A percentile compares a stretch with the other conserved stretches of the same genome.
These are phyloP conservation scores for Agonum fuliginosum DNA, from an alignment of 2,888 invertebrate genomes.

Conservation along the genomic window DNA sequence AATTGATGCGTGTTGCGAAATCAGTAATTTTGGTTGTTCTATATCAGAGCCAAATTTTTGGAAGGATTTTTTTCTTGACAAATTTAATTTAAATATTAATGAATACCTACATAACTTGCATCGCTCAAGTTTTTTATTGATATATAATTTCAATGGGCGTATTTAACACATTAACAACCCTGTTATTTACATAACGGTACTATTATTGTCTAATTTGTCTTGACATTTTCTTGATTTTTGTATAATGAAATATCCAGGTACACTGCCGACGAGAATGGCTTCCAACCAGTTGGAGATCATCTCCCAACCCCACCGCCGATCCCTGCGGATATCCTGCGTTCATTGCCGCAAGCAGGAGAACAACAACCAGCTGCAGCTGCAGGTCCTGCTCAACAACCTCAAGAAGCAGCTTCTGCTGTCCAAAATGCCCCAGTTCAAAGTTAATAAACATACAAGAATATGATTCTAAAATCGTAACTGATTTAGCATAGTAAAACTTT, in stretches of 20 bases:
- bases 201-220: too few species aligned
- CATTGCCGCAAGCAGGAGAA: slow-evolving; percentile 19
- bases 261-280: slow-evolving; percentile 84
- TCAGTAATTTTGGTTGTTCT: too few species aligned
- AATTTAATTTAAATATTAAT: too few species aligned
- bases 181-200: too few species aligned
- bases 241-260: too few species aligned
- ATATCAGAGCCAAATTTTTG: too few species aligned
- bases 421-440: slow-evolving; percentile 19
- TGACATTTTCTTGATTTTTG: slow-evolving; percentile 33
- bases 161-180: too few species aligned
- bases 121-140: too few species aligned
- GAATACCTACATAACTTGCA: too few species aligned
- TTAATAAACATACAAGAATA: not conserved
- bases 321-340: slow-evolving; percentile 67
- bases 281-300: slow-evolving; percentile 80
- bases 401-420: not conserved
- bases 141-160: too few species aligned
- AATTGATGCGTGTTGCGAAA: too few species aligned
- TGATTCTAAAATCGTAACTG: not conserved
- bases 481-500: not conserved
- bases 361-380: slow-evolving; percentile 57
- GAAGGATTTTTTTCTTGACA: too few species aligned
- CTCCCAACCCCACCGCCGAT: slow-evolving; percentile 76
- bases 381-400: slow-evolving; percentile 4